Conservation (phyloP, 1,140 invertebrate species). For the Papilio machaon region DNA sequence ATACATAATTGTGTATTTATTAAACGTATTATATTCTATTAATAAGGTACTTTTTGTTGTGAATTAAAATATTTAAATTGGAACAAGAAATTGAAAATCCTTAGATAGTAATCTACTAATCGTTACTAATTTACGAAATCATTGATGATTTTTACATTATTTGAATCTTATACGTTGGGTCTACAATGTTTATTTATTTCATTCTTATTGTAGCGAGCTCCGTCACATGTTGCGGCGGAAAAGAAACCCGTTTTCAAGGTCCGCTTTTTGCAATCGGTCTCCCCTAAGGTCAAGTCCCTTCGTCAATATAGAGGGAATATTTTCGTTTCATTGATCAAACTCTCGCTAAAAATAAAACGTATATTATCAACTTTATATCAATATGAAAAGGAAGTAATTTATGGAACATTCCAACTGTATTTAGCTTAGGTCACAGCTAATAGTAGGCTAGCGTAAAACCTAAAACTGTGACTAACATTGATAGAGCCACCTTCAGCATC, state of each 20-base stretch:
- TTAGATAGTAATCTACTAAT: background rate
- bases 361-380: background rate
- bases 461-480: no score
- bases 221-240: constrained; percentile 50
- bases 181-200: constrained; percentile 34
- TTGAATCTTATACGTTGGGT: constrained; percentile 1
- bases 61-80: no score
- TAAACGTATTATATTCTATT: background rate
- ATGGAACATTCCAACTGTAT: no score
- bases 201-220: constrained; percentile 49
- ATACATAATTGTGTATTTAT: background rate
- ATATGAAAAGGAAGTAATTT: no score
- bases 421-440: no score
- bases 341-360: constrained; percentile 28
- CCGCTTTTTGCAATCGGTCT: constrained; percentile 61
- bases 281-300: constrained; percentile 61
- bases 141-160: background rate
- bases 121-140: background rate
- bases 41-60: no score
- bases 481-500: no score
- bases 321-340: constrained; percentile 49
- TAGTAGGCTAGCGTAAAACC: no score
- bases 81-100: no score
- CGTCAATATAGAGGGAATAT: constrained; percentile 40
- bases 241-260: constrained; percentile 67